Percentiles rank a stretch among this genome's conserved stretches.
These are phyloP conservation scores for Parazoanthus atlanticus DNA, from an alignment of 92 coral and sea anemone species.

Conservation along the genomic window DNA sequence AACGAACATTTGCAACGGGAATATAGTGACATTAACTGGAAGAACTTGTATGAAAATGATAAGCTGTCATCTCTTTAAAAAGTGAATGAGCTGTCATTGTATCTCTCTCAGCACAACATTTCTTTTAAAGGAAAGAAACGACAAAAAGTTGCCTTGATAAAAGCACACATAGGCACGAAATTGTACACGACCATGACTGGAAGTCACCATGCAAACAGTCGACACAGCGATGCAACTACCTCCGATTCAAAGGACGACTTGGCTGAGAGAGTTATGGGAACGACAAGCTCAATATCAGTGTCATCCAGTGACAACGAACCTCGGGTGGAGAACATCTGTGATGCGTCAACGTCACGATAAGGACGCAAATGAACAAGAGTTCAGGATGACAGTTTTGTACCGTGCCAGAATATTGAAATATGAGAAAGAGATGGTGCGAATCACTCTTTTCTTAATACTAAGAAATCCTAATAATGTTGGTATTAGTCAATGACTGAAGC, in stretches of 20 bases:
- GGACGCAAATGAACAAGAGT: no score
- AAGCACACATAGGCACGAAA: neutral
- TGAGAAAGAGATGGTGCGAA: no score
- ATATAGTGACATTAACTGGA: neutral
- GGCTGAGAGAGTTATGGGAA: neutral
- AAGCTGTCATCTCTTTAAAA: neutral
- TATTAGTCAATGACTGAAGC: slow-evolving; percentile 15
- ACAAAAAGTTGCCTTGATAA: neutral
- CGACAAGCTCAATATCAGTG: neutral
- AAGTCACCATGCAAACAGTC: neutral
- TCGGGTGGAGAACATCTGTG: neutral
- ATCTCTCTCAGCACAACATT: neutral
- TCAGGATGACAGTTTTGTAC: no score
- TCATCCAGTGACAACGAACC: no score
- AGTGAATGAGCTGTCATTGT: neutral
- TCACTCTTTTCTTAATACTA: slow-evolving; percentile 1
- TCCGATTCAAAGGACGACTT: neutral
- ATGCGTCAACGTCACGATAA: no score
- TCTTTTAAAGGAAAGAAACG: neutral
- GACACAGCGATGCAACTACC: neutral
- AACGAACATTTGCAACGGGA: neutral
- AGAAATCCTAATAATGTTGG: slow-evolving; percentile 7
- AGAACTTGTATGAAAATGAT: neutral
- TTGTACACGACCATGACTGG: neutral
- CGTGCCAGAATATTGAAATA: no score